Base-by-base conservation (phyloP, 2,113 vertebrate species). In the Sciurus niger region DNA sequence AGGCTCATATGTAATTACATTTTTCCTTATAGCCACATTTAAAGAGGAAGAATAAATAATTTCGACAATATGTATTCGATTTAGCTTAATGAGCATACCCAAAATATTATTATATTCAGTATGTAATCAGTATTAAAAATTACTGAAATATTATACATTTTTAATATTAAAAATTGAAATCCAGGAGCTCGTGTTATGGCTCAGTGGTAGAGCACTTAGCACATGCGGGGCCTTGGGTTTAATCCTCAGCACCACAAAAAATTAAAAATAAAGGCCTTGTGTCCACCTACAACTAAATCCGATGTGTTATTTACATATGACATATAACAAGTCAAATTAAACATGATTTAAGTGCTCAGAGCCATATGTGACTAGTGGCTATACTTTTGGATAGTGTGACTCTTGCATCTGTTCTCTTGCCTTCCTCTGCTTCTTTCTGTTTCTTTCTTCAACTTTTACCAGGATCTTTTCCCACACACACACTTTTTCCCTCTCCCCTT, bases 41-140 rank as follows among this genome's bases (percentile, higher is more conserved):
- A 94, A 94, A 96, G 92, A 73, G 34, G 79, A 88, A 92, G 79
- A 83, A 68, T 58, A 77, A 90, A 67, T 53, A 92, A 82, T 58
- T 87, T 87, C 32, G 11, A 17, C 13, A 73, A 58, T 78, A 65
- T 67, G 2, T 86, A 86, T 87, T 93, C 77, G 87, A 95, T 84
- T 86, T 93, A 84, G 48, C 9, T 58, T 58, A 58, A 58, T 28
- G 6, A 12, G 6, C 63, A 43, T 93, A 68, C 60, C 72, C 16
- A 80, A 82, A 91, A 76, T 58, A 65, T 72, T 76, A 67, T 85
- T 34, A 68, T 84, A 60, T 91, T 92, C 4, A 40, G 67, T 73
- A 65, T 88, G 6, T 91, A 89, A 84, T 72, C 34, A 68, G 4
- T 84, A 89, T 92, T 92, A 46, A 14, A 89, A 93, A 73, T 78